Base-by-base conservation (phyloP, 2,113 vertebrate species). In the Eurystomus gularis region DNA sequence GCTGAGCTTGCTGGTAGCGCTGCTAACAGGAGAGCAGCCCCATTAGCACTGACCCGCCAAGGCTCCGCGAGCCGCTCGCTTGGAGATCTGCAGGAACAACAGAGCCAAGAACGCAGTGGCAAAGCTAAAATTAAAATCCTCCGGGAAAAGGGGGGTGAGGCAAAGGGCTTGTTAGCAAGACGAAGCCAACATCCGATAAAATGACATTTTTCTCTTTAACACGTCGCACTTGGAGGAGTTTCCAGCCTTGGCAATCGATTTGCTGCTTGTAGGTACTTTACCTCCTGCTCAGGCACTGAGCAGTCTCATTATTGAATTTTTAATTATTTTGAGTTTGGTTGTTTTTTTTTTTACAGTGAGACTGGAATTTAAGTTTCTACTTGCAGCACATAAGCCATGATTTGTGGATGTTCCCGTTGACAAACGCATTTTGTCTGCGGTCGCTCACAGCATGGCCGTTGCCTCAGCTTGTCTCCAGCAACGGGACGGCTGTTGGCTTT, bases 401-500 rank as follows among this genome's bases (percentile, higher is more conserved):
- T 35, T 33, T 51, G 76, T 17, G 8, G 65, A 10, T 52, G 5
- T 42, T 64, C 73, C 89, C 49, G 9, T 46, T 31, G 39, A 77
- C 15, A 81, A 54, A 3, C 42, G 6, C 28, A 0, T 46, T 40
- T 48, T 35, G 15, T 13, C 85, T n/a, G 40, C 3, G 5, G 58
- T 11, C 9, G 8, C 81, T 58, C 42, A 4, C n/a, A 44, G 2
- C 66, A 14, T 0, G 8, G 37, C 13, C n/a, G 1, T 21, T 8
- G 55, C 70, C 55, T 23, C 48, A 10, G 64, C 62, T 42, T 0
- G 26, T 33, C 93, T 73, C 78, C 60, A 11, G 83, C 79, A 58
- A 8, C 6, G 1, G 10, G 40, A 11, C 3, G 13, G 0, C 72
- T 1, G 6, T 9, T 1, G 73, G 62, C 40, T 88, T n/a, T 29